phyloP scores from a whole-genome alignment of 1,140 invertebrate species.

The Mycetomoellerius zeteki region DNA sequence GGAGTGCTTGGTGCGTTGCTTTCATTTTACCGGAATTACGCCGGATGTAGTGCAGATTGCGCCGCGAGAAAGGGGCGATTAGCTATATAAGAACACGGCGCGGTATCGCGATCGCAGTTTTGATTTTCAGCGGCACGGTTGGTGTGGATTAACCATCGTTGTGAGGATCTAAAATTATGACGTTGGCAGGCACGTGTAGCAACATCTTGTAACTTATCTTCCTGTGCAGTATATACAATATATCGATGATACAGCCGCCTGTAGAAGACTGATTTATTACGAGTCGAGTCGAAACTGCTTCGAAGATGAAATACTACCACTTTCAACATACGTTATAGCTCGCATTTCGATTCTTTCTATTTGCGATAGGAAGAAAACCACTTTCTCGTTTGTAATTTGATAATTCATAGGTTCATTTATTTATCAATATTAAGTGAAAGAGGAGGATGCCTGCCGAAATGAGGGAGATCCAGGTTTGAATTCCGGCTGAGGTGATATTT shows the following conservation, averaged over 20 bases:
- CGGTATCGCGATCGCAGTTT: constrained; percentile 27
- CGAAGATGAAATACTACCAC: constrained; percentile 39
- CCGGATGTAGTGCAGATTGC: constrained; percentile 35
- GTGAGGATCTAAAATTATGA: constrained; percentile 30
- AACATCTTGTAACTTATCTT: constrained; percentile 40
- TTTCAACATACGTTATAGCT: not conserved
- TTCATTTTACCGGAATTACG: constrained; percentile 53
- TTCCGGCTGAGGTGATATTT: no score
- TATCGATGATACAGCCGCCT: constrained; percentile 32
- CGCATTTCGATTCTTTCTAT: not conserved
- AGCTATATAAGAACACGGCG: constrained; percentile 29
- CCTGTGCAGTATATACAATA: constrained; percentile 15
- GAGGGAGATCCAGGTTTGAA: no score
- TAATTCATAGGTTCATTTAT: not conserved
- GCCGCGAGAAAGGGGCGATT: constrained; percentile 26
- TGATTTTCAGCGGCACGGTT: constrained; percentile 1
- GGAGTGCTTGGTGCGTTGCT: constrained; percentile 10
- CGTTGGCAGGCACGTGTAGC: constrained; percentile 8
- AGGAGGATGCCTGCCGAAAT: no score
- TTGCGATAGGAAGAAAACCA: no score
- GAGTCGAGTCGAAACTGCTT: constrained; percentile 19
- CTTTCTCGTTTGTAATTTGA: not conserved
- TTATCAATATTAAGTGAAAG: not conserved
- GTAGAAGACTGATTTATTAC: constrained; percentile 33
- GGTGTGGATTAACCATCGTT: constrained; percentile 30